These are phyloP conservation scores for Nectonema munidae DNA, from an alignment of 2,888 invertebrate species.

Conservation along the genomic window DNA sequence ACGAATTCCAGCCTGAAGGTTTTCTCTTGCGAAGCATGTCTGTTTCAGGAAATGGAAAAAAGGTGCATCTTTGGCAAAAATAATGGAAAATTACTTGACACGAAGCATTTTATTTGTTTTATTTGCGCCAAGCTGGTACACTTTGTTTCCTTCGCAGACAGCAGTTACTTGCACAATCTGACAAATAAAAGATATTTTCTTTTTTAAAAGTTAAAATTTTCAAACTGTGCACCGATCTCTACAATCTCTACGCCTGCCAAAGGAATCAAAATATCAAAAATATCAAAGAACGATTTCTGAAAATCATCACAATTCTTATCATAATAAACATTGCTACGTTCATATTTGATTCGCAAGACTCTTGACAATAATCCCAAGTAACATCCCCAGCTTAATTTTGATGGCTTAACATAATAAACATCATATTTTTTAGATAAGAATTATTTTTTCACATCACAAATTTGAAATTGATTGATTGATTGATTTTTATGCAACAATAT, in stretches of 20 bases:
- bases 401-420: too few relatives aligned
- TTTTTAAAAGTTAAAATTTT: not conserved
- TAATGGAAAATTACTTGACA: conserved; percentile 12
- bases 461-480: too few relatives aligned
- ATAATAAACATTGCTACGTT: too few relatives aligned
- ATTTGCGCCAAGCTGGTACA: conserved; percentile 51
- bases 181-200: too few relatives aligned
- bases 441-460: too few relatives aligned
- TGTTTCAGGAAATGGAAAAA: conserved; percentile 18
- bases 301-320: conserved; percentile 11
- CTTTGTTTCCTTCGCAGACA: conserved; percentile 36
- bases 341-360: too few relatives aligned
- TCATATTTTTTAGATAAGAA: too few relatives aligned
- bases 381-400: too few relatives aligned
- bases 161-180: conserved; percentile 38
- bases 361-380: too few relatives aligned
- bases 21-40: conserved; percentile 53
- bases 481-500: too few relatives aligned
- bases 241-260: not conserved
- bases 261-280: not conserved
- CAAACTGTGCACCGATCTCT: conserved; percentile 15
- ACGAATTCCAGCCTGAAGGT: conserved; percentile 79
- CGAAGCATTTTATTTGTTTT: conserved; percentile 49
- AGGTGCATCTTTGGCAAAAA: not conserved
- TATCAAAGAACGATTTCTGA: conserved; percentile 1